These are phyloP conservation scores for Hippocampus guttulatus DNA, from an alignment of 2,113 vertebrate species.

Conservation along the genomic window DNA sequence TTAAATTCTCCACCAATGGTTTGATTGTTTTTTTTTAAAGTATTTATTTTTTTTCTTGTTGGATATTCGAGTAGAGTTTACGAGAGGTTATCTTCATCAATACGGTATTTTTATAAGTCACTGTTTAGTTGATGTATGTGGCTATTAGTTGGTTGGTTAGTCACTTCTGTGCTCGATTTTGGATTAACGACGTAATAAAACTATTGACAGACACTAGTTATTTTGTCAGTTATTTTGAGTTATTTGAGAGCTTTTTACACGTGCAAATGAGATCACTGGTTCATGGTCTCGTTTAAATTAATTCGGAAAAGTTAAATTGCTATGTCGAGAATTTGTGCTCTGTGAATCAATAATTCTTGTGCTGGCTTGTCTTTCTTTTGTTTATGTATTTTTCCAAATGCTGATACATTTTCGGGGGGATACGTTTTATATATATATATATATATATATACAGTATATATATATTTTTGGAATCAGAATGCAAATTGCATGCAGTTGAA, in stretches of 20 bases:
- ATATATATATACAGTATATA: no score
- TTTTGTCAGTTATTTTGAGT: slow-evolving; percentile 41
- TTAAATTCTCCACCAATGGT: neutral
- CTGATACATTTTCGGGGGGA: neutral
- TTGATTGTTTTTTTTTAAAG: no score
- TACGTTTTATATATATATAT: neutral
- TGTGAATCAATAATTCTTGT: slow-evolving; percentile 69
- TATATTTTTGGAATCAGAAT: neutral
- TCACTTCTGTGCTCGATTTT: neutral
- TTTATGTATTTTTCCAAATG: slow-evolving; percentile 4
- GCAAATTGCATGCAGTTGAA: slow-evolving; percentile 13
- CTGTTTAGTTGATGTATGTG: no score
- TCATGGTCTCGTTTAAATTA: slow-evolving; percentile 74
- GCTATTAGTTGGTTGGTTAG: no score
- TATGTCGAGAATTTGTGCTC: slow-evolving; percentile 68
- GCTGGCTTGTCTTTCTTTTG: neutral
- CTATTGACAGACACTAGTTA: slow-evolving; percentile 25
- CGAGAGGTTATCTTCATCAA: neutral
- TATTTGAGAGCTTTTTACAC: slow-evolving; percentile 25
- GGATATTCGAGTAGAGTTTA: no score
- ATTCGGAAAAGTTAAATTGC: slow-evolving; percentile 70
- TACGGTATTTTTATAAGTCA: no score
- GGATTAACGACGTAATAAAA: neutral
- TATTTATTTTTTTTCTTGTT: no score
- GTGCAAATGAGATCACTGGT: slow-evolving; percentile 70